Evolutionary conservation across 2,888 invertebrate genomes (phyloP), one percentile per base, ranked within the genome.

Genomic region (Cremastinae sp.): DNA sequence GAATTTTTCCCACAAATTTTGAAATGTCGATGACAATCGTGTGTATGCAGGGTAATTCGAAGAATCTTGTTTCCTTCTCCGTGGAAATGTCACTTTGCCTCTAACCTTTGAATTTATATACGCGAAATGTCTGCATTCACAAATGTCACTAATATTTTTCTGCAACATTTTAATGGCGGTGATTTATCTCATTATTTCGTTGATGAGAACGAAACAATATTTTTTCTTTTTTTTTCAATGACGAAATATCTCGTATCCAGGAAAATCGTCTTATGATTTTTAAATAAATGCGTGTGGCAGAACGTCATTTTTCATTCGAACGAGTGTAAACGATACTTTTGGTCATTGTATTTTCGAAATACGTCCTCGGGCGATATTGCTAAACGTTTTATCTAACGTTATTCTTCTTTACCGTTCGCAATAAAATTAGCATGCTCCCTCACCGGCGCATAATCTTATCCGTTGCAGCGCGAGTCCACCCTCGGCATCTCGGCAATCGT

Each of bases 351-450:
- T 53, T 47, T 49, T 75, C 59, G 39, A 64, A 28, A 75, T 39
- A 41, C 41, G 39, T 28, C 71, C 28, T 35, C 70, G 4, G 35
- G 64, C 69, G 58, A 64, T 74, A 58, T 74, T 51, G 64, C 69
- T 64, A 69, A 74, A 64, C 58, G 74, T 71, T 61, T 75, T 75
- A 71, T 75, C 75, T 61, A 35, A 35, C 22, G 53, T 69, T 62
- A 69, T 71, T 56, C 55, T 71, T 65, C 20, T 43, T 66, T 59
- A 45, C 45, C 55, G 47, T 55, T 47, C 59, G 58, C 70, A 55
- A 71, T 66, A 65, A 5, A 12, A 65, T 71, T 70, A 59, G 64
- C 74, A 65, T 71, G 65, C 59, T 59, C 53, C 53, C 59, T 39
- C 39, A 64, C 20, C 20, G 41, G 5, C 43, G 2, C 47, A 65